Percentiles rank a stretch among this genome's conserved stretches.
These are phyloP conservation scores for Sinosuthora webbiana DNA, from an alignment of 2,113 vertebrate species.

Conservation along the genomic window DNA sequence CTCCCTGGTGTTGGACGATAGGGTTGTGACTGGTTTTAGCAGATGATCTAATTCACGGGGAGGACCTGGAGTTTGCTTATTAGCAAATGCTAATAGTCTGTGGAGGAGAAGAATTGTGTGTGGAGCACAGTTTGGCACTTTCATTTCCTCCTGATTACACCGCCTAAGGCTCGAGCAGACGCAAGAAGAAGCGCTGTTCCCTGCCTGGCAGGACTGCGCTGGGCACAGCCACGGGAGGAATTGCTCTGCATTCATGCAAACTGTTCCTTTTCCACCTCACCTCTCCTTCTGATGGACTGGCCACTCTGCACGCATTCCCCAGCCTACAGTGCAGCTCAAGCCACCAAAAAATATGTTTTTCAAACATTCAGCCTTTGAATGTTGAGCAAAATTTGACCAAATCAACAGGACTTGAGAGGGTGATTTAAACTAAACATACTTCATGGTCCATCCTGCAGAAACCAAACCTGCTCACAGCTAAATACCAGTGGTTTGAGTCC, in stretches of 20 bases:
- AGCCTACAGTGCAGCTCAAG: background rate
- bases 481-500: background rate
- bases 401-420: background rate
- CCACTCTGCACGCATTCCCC: accelerated
- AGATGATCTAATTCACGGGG: background rate
- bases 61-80: background rate
- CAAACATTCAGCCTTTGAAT: background rate
- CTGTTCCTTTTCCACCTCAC: background rate
- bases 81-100: background rate
- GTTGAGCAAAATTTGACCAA: background rate
- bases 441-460: background rate
- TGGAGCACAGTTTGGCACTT: background rate
- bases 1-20: accelerated
- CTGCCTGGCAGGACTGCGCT: accelerated
- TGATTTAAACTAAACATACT: background rate
- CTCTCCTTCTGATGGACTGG: background rate
- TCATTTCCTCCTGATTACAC: background rate
- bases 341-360: background rate
- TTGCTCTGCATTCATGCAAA: background rate
- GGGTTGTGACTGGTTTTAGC: background rate
- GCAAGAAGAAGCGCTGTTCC: accelerated
- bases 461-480: background rate
- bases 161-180: background rate
- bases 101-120: background rate
- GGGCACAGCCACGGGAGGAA: background rate